Evolutionary conservation across 2,113 vertebrate genomes (phyloP).

Genomic region (Campylomormyrus numenius): DNA sequence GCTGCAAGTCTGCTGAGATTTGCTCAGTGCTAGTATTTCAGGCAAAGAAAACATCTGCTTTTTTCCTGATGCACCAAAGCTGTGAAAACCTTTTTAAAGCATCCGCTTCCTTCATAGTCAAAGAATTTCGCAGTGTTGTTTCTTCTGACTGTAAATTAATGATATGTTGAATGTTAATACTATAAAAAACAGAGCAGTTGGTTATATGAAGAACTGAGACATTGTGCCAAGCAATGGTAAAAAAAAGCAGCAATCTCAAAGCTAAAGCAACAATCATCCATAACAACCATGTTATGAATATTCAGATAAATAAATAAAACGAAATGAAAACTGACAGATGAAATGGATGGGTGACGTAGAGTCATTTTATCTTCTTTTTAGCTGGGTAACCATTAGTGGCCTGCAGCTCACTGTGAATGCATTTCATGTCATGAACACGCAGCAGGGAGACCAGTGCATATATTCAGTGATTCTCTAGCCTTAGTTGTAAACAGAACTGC

Average conservation of each 20-base stretch:
- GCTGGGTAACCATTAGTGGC: neutral
- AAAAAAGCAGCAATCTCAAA: neutral
- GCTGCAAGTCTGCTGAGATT: neutral
- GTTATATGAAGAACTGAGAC: neutral
- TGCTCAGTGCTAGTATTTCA: neutral
- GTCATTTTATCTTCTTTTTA: neutral
- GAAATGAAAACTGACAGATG: neutral
- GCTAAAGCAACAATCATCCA: neutral
- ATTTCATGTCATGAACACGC: neutral
- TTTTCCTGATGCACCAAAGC: neutral
- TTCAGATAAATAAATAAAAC: neutral
- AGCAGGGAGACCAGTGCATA: neutral
- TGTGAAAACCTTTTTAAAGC: neutral
- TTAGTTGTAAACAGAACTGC: neutral
- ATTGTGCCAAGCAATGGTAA: neutral
- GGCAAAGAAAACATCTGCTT: neutral
- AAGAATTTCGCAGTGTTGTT: neutral
- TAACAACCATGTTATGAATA: neutral
- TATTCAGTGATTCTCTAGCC: neutral
- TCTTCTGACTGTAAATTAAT: slow-evolving; percentile 7
- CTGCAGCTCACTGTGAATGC: neutral
- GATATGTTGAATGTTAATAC: neutral
- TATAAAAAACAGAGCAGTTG: neutral
- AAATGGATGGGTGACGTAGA: neutral
- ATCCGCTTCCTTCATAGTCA: neutral